Conservation (phyloP, 2,113 vertebrate species). For the Centropus bengalensis region DNA sequence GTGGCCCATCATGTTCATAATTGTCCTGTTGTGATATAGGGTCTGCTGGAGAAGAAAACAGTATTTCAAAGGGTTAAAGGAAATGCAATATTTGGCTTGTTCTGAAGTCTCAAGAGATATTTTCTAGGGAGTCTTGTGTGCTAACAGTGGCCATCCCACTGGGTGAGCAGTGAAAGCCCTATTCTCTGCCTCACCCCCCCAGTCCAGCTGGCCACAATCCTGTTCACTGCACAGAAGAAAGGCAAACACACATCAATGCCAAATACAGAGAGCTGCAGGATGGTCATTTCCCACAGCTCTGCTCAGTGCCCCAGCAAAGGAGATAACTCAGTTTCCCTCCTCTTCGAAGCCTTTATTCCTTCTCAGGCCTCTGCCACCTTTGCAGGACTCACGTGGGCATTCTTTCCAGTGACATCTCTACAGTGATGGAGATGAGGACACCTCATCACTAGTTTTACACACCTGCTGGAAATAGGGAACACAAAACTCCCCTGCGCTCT, state of each 20-base stretch:
- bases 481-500: background rate
- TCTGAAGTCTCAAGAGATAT: background rate
- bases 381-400: background rate
- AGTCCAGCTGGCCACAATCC: background rate
- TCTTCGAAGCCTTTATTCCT: background rate
- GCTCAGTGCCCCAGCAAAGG: background rate
- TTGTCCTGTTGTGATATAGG: fast-evolving
- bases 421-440: background rate
- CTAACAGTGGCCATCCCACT: fast-evolving
- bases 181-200: fast-evolving
- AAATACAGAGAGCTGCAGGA: background rate
- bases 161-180: background rate
- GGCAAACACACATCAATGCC: background rate
- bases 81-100: background rate
- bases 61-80: background rate
- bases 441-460: background rate
- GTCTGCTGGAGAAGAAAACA: fast-evolving
- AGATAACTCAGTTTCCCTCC: background rate
- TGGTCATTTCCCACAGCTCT: background rate
- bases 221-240: background rate
- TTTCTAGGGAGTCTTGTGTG: background rate
- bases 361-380: background rate
- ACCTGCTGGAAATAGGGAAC: background rate
- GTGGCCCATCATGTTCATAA: fast-evolving
- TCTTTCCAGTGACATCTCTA: fast-evolving